Percentiles rank a stretch among this genome's conserved stretches.
Conservation (phyloP, 2,113 vertebrate genomes). For the Cairina moschata region DNA sequence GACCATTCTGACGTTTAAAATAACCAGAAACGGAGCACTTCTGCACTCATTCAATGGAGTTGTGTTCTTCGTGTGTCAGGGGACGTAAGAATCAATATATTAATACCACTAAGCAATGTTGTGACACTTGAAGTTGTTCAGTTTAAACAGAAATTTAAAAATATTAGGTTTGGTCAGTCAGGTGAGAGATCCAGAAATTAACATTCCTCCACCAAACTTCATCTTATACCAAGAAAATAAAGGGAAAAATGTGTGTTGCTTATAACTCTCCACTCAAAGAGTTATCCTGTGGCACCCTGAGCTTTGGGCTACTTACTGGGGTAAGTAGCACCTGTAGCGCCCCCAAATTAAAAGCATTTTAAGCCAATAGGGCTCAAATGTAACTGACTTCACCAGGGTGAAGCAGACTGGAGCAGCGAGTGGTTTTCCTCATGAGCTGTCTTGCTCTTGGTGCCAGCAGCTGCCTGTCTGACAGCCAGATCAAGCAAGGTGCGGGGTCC, state of each 20-base stretch:
- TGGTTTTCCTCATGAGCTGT: not conserved
- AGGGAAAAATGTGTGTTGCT: not conserved
- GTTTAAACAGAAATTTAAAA: not conserved
- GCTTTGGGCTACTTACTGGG: accelerated
- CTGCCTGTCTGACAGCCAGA: not conserved
- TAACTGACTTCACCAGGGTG: not conserved
- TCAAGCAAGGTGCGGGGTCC: accelerated
- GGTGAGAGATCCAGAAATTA: not conserved
- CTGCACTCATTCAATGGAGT: not conserved
- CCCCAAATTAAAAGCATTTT: not conserved
- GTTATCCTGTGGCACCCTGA: not conserved
- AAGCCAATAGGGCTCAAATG: not conserved
- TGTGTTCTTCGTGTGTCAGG: not conserved
- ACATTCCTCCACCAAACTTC: not conserved
- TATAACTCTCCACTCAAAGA: not conserved
- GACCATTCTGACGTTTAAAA: conserved; percentile 28
- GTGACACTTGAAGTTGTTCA: not conserved
- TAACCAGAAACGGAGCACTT: conserved; percentile 3
- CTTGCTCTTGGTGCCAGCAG: no score
- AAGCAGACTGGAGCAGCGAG: not conserved
- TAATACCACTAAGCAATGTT: not conserved
- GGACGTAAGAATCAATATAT: not conserved
- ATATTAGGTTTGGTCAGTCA: not conserved
- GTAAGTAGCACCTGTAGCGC: not conserved
- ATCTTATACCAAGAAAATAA: not conserved